Evolutionary conservation across 2,113 vertebrate species (phyloP), one percentile per base, ranked within the genome.

Genomic region (Marcusenius ussheri): DNA sequence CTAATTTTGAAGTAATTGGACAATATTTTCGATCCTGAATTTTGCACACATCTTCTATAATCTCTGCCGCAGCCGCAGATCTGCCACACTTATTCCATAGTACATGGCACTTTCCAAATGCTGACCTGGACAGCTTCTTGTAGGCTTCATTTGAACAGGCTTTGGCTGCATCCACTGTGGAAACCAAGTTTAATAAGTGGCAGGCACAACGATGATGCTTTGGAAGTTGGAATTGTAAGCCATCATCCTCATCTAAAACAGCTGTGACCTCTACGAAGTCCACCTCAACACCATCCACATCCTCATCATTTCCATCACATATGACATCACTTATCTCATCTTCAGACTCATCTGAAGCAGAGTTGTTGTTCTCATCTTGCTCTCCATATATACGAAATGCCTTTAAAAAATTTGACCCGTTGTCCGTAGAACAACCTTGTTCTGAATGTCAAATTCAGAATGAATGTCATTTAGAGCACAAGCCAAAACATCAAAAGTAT

Each of bases 141-240:
- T 89, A 91, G 15, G 56, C 31, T 66, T 50, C 7, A 46, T 90
- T 91, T 53, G 74, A 39, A 27, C 90, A 51, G 70, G 89, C 90
- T 90, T 90, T 66, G 50, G 42, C 80, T 31, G 80, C 89, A 90
- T 92, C 90, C 89, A 58, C 77, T 51, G 88, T 90, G 46, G 86
- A 91, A 24, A 92, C 47, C 70, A 91, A 77, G 70, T 92, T 91
- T 47, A 47, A 47, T 47, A 47, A 47, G 9, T 47, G 47, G 47
- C 47, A 47, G 47, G 47, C 47, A 47, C 2, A 91, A 89, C 56
- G 46, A 89, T 91, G 88, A 31, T 91, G 89, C 17, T 92, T 91
- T 24, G 87, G 84, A 46, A 92, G 90, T 62, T 92, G 92, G 83
- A 90, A 91, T 83, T 92, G 89, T 85, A 92, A 83, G 90, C 66